phyloP scores from a whole-genome alignment of 1,140 invertebrate species.

The Ceratosolen solmsi region DNA sequence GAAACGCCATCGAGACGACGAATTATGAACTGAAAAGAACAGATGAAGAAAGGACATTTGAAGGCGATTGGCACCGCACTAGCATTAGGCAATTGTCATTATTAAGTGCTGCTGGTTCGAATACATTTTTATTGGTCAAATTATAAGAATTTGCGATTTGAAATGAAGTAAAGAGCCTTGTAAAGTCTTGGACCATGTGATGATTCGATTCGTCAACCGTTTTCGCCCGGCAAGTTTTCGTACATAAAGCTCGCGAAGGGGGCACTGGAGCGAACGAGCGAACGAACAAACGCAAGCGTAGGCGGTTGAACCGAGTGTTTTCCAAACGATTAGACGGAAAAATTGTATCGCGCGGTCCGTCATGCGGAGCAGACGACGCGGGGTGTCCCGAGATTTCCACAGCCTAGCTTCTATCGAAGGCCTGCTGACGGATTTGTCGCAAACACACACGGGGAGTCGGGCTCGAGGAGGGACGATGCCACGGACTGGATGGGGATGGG shows the following conservation, averaged over 20 bases:
- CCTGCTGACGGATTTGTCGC: slow-evolving; percentile 33
- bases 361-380: slow-evolving; percentile 15
- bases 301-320: slow-evolving; percentile 39
- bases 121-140: not conserved
- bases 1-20: too few species aligned
- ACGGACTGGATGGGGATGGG: not conserved
- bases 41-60: too few species aligned
- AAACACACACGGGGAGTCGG: not conserved
- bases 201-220: slow-evolving; percentile 4
- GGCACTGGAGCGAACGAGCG: slow-evolving; percentile 24
- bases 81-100: too few species aligned
- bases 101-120: too few species aligned
- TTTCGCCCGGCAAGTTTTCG: not conserved
- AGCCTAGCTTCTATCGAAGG: slow-evolving; percentile 33
- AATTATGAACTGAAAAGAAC: too few species aligned
- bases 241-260: not conserved
- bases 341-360: slow-evolving; percentile 47
- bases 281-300: slow-evolving; percentile 21
- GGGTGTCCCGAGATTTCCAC: slow-evolving; percentile 9
- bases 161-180: not conserved
- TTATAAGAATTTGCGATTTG: not conserved
- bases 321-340: slow-evolving; percentile 52
- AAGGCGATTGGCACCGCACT: too few species aligned
- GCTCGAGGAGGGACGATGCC: too few species aligned
- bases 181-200: not conserved